phyloP scores from a whole-genome alignment of 1,140 invertebrate genomes.

The Melitaea cinxia region DNA sequence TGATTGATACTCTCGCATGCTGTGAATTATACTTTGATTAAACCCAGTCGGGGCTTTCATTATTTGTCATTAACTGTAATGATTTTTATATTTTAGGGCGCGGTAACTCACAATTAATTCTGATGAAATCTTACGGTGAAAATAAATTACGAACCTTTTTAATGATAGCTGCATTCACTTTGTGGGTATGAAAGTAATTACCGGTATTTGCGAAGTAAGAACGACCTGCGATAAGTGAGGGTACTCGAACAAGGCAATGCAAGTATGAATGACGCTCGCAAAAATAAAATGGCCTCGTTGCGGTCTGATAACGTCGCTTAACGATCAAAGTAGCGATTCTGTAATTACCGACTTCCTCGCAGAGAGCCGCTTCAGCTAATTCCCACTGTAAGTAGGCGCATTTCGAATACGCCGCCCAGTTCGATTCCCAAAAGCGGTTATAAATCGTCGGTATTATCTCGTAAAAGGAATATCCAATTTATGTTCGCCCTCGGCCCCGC shows the following conservation, averaged over 20 bases:
- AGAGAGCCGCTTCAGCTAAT: slow-evolving; percentile 36
- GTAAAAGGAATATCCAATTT: slow-evolving; percentile 77
- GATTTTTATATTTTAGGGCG: slow-evolving; percentile 9
- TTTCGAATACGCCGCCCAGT: slow-evolving; percentile 44
- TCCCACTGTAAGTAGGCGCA: slow-evolving; percentile 20
- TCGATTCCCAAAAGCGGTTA: slow-evolving; percentile 63
- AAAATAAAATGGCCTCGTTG: slow-evolving; percentile 49
- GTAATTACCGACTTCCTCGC: slow-evolving; percentile 57
- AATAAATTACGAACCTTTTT: slow-evolving; percentile 20
- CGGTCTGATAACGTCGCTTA: slow-evolving; percentile 59
- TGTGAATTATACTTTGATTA: too few relatives aligned
- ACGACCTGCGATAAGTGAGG: slow-evolving; percentile 36
- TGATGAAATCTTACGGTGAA: slow-evolving; percentile 36
- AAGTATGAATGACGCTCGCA: slow-evolving; percentile 36
- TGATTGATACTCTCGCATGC: too few relatives aligned
- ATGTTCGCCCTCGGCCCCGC: slow-evolving; percentile 60
- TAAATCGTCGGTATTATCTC: slow-evolving; percentile 71
- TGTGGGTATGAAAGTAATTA: slow-evolving; percentile 39
- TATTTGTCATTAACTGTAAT: slow-evolving; percentile 11
- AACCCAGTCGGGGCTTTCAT: neutral
- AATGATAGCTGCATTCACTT: slow-evolving; percentile 30
- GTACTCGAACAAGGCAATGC: slow-evolving; percentile 21
- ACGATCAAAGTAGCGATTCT: slow-evolving; percentile 54
- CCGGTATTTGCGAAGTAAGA: slow-evolving; percentile 45
- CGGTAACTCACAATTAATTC: slow-evolving; percentile 10